phyloP scores from a whole-genome alignment of 1,140 invertebrate genomes.

The Littorina saxatilis region DNA sequence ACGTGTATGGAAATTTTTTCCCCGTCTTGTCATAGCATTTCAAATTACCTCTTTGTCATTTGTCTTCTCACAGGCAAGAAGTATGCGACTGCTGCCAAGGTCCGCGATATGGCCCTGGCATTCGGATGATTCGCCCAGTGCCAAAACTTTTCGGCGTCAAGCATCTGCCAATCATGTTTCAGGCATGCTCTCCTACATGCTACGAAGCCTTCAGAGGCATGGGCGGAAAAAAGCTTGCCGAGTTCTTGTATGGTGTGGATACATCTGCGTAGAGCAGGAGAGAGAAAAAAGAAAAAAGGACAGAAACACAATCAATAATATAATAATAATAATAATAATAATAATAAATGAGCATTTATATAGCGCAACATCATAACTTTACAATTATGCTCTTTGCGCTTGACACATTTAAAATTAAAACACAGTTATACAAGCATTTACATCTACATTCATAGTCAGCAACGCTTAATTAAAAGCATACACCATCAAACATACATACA shows the following conservation, averaged over 20 bases:
- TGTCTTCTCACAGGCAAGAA: conserved; percentile 51
- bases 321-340: too few relatives aligned
- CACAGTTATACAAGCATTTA: too few relatives aligned
- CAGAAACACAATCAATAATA: too few relatives aligned
- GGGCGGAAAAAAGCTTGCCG: conserved; percentile 16
- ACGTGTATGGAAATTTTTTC: too few relatives aligned
- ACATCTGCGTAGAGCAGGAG: not conserved
- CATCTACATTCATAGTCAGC: too few relatives aligned
- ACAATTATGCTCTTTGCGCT: too few relatives aligned
- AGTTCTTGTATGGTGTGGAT: conserved; percentile 25
- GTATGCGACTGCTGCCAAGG: conserved; percentile 72
- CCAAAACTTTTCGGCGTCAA: conserved; percentile 71
- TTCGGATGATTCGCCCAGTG: conserved; percentile 71
- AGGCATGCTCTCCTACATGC: conserved; percentile 70
- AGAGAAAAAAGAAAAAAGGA: conserved; percentile 3
- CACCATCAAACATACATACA: too few relatives aligned
- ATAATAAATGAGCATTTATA: too few relatives aligned
- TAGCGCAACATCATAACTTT: too few relatives aligned
- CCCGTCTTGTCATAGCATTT: not conserved
- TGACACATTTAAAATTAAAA: too few relatives aligned
- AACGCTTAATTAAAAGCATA: too few relatives aligned
- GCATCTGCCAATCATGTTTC: conserved; percentile 72
- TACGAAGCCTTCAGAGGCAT: conserved; percentile 57
- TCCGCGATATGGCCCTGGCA: conserved; percentile 69
- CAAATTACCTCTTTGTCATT: not conserved